phyloP scores from a whole-genome alignment of 1,140 invertebrate species.

The Ostrea edulis region DNA sequence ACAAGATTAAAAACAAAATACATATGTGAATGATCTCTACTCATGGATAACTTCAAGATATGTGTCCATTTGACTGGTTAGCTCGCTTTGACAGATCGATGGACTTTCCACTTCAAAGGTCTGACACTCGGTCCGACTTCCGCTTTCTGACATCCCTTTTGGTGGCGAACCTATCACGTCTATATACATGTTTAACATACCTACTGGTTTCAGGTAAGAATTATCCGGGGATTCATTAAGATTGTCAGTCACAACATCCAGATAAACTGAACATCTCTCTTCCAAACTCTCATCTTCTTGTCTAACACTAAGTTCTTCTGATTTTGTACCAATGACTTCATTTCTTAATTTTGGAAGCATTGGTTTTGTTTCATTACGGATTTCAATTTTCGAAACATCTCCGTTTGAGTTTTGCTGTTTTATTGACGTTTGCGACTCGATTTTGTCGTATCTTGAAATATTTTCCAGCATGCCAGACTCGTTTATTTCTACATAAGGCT shows the following conservation, averaged over 20 bases:
- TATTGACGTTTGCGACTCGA: neutral
- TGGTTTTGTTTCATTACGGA: neutral
- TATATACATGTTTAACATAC: neutral
- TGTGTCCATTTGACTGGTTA: neutral
- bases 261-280: neutral
- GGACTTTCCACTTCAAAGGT: neutral
- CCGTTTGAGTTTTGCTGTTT: neutral
- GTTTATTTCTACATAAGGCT: neutral
- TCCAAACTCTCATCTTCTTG: neutral
- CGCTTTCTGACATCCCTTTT: neutral
- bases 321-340: neutral
- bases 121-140: neutral
- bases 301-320: neutral
- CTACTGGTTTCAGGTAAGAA: neutral
- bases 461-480: neutral
- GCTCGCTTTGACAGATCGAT: neutral
- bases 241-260: neutral
- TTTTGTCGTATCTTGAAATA: constrained; percentile 17
- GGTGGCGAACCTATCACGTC: neutral
- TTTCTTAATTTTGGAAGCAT: neutral
- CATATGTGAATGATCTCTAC: neutral
- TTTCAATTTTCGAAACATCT: too few relatives aligned
- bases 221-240: neutral
- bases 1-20: too few relatives aligned
- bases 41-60: constrained; percentile 2